phyloP scores from a whole-genome alignment of 2,888 invertebrate genomes.

The Strigamia transsilvanica region DNA sequence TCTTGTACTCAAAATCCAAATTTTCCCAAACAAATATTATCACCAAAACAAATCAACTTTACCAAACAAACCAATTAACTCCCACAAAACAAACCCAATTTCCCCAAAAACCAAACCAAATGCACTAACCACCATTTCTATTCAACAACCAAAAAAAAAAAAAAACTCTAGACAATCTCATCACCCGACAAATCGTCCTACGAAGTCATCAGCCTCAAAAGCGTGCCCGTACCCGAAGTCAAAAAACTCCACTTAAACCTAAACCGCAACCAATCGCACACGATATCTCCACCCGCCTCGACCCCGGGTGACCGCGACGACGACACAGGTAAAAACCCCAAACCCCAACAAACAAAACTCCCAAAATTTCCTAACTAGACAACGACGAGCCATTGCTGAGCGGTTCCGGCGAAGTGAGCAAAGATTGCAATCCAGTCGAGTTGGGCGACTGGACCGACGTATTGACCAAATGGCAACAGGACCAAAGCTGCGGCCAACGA shows the following conservation, averaged over 20 bases:
- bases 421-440: constrained; percentile 93
- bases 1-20: too few relatives aligned
- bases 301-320: constrained; percentile 57
- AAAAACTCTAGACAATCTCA: not conserved
- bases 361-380: constrained; percentile 69
- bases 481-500: constrained; percentile 65
- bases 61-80: too few relatives aligned
- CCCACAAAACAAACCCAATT: too few relatives aligned
- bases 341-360: not conserved
- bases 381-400: constrained; percentile 95
- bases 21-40: too few relatives aligned
- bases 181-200: constrained; percentile 65
- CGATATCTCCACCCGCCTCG: constrained; percentile 54
- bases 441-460: constrained; percentile 93
- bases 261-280: constrained; percentile 59
- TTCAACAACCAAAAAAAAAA: not conserved
- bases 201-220: constrained; percentile 79
- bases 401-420: constrained; percentile 96
- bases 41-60: too few relatives aligned
- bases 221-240: constrained; percentile 70
- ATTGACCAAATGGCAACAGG: constrained; percentile 63
- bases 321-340: constrained; percentile 58
- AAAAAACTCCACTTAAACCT: constrained; percentile 62
- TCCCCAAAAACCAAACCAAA: too few relatives aligned
- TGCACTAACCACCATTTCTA: too few relatives aligned